Evolutionary conservation across 2,888 invertebrate genomes (phyloP).

Genomic region (Acleris cristana): DNA sequence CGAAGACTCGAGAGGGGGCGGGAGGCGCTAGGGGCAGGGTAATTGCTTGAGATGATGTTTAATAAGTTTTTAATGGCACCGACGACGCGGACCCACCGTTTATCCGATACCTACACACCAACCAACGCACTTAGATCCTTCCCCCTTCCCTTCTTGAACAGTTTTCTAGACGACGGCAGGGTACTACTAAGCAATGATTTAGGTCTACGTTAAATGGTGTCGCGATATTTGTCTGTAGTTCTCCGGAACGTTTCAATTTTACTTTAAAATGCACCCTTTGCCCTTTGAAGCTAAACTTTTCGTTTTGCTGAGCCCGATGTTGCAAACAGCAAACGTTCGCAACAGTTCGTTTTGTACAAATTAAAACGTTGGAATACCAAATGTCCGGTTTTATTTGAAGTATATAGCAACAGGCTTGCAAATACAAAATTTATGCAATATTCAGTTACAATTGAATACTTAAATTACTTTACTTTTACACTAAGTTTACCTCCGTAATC

Average conservation of each 20-base stretch:
- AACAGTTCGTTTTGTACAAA: slow-evolving; percentile 17
- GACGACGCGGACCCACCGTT: slow-evolving; percentile 69
- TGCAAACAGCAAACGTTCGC: slow-evolving; percentile 26
- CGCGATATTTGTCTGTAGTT: slow-evolving; percentile 52
- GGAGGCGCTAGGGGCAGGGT: slow-evolving; percentile 65
- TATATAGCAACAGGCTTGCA: too few species aligned
- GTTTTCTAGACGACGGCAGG: slow-evolving; percentile 8
- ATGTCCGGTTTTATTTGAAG: not conserved
- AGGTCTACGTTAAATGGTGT: slow-evolving; percentile 47
- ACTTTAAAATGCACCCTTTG: slow-evolving; percentile 60
- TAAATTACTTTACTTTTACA: too few species aligned
- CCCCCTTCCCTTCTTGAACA: slow-evolving; percentile 28
- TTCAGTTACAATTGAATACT: too few species aligned
- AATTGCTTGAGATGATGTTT: slow-evolving; percentile 87
- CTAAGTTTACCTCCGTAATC: too few species aligned
- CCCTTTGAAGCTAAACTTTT: slow-evolving; percentile 49
- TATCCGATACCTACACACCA: slow-evolving; percentile 65
- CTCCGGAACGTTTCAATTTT: slow-evolving; percentile 57
- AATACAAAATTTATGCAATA: too few species aligned
- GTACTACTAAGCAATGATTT: slow-evolving; percentile 1
- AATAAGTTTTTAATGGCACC: slow-evolving; percentile 87
- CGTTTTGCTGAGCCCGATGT: slow-evolving; percentile 47
- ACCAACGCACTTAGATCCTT: slow-evolving; percentile 51
- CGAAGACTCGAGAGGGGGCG: slow-evolving; percentile 39
- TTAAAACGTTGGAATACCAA: not conserved